Evolutionary conservation across 2,113 vertebrate genomes (phyloP).

Genomic region (Solea senegalensis): DNA sequence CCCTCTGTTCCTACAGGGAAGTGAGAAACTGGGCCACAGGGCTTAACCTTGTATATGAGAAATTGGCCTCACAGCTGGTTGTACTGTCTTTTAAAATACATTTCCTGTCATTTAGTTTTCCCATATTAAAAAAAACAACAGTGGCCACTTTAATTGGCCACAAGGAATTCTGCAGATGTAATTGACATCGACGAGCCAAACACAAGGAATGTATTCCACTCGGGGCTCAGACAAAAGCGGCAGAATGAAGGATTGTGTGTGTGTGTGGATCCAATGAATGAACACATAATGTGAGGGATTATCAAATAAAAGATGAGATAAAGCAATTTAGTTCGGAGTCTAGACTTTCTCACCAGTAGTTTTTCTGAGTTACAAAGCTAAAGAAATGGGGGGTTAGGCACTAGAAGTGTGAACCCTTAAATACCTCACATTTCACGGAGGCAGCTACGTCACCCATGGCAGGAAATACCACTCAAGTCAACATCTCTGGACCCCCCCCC

Average conservation of each 20-base stretch:
- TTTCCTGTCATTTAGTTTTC: constrained; percentile 38
- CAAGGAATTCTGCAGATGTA: constrained; percentile 43
- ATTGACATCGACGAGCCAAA: constrained; percentile 60
- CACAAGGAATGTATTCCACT: constrained; percentile 52
- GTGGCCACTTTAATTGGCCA: constrained; percentile 48
- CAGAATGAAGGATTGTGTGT: constrained; percentile 1
- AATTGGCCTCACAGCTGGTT: constrained; percentile 42
- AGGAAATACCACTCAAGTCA: constrained; percentile 67
- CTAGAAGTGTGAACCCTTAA: constrained; percentile 1
- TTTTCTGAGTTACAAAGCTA: not conserved
- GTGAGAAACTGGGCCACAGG: constrained; percentile 24
- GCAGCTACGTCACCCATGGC: constrained; percentile 35
- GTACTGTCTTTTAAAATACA: constrained; percentile 64
- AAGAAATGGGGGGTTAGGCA: accelerated
- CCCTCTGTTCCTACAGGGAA: constrained; percentile 10
- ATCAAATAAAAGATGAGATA: too few species aligned
- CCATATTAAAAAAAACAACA: constrained; percentile 48
- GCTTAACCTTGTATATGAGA: constrained; percentile 16
- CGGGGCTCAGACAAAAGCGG: constrained; percentile 26
- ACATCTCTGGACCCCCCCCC: not conserved
- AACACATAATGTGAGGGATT: not conserved
- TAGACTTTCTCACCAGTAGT: not conserved
- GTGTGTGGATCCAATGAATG: constrained; percentile 23
- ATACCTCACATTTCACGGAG: constrained; percentile 42
- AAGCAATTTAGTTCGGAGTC: not conserved